Conservation (phyloP, 2,113 vertebrate genomes). For the Mola mola region DNA sequence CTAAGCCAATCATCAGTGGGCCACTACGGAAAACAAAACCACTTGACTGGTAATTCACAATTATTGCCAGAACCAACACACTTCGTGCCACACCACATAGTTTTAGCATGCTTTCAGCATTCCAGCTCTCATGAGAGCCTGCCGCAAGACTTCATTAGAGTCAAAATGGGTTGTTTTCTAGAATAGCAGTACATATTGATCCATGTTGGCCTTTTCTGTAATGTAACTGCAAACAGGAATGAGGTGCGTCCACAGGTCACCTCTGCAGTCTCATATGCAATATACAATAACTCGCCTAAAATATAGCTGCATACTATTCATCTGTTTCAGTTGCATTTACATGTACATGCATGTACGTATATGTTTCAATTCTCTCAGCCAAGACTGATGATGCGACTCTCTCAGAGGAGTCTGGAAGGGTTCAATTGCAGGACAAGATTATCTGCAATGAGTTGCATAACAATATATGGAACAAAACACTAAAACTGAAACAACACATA, state of each 20-base stretch:
- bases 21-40: constrained; percentile 17
- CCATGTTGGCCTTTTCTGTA: constrained; percentile 33
- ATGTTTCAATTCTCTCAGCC: constrained; percentile 3
- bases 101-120: constrained; percentile 57
- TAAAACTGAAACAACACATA: no score
- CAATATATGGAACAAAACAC: no score
- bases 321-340: constrained; percentile 26
- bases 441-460: no score
- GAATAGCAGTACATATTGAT: constrained; percentile 32
- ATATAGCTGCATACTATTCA: constrained; percentile 28
- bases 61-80: constrained; percentile 19
- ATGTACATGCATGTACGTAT: not conserved
- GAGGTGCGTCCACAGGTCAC: constrained; percentile 55
- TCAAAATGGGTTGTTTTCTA: constrained; percentile 50
- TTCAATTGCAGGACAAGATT: constrained; percentile 41
- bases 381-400: constrained; percentile 19
- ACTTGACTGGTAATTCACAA: constrained; percentile 26
- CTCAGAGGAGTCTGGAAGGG: constrained; percentile 5
- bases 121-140: constrained; percentile 31
- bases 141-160: constrained; percentile 59
- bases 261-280: constrained; percentile 24
- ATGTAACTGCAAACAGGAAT: constrained; percentile 60
- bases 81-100: constrained; percentile 23
- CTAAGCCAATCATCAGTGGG: constrained; percentile 4
- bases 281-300: not conserved